These are phyloP conservation scores for Bombus sibiricus DNA, from an alignment of 1,140 invertebrate species.

Conservation along the genomic window DNA sequence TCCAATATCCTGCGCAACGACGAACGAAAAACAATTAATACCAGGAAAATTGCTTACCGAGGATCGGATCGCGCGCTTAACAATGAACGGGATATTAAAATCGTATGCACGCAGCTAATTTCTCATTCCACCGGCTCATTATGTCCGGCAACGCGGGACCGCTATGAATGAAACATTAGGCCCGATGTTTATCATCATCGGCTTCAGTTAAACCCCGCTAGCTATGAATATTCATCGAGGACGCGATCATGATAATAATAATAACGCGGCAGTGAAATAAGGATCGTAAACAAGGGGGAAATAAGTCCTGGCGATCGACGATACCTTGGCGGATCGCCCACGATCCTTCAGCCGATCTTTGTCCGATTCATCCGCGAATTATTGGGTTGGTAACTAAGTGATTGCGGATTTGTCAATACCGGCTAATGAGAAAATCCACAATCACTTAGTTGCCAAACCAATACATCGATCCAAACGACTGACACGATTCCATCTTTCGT, in stretches of 20 bases:
- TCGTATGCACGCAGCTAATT: slow-evolving; percentile 7
- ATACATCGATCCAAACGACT: slow-evolving; percentile 38
- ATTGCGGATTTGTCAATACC: no score
- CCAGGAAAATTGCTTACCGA: not conserved
- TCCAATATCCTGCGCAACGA: not conserved
- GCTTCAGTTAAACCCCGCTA: slow-evolving; percentile 39
- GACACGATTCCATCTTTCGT: slow-evolving; percentile 1
- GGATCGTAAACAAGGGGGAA: not conserved
- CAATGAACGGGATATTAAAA: slow-evolving; percentile 20
- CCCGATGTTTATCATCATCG: slow-evolving; percentile 41
- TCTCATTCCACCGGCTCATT: slow-evolving; percentile 13
- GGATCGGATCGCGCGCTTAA: not conserved
- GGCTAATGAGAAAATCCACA: no score
- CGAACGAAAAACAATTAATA: not conserved
- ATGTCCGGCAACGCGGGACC: slow-evolving; percentile 27
- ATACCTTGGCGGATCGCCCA: slow-evolving; percentile 53
- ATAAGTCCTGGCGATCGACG: not conserved
- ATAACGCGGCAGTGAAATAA: slow-evolving; percentile 6
- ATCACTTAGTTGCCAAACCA: no score
- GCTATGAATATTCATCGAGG: slow-evolving; percentile 66
- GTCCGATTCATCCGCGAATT: slow-evolving; percentile 10
- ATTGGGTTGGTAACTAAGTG: no score
- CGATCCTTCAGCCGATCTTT: not conserved
- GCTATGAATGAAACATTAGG: slow-evolving; percentile 45
- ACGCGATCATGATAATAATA: slow-evolving; percentile 52